Percentiles rank a stretch among this genome's conserved stretches.
Evolutionary conservation across 2,113 vertebrate species (phyloP).

Genomic region (Fukomys damarensis): DNA sequence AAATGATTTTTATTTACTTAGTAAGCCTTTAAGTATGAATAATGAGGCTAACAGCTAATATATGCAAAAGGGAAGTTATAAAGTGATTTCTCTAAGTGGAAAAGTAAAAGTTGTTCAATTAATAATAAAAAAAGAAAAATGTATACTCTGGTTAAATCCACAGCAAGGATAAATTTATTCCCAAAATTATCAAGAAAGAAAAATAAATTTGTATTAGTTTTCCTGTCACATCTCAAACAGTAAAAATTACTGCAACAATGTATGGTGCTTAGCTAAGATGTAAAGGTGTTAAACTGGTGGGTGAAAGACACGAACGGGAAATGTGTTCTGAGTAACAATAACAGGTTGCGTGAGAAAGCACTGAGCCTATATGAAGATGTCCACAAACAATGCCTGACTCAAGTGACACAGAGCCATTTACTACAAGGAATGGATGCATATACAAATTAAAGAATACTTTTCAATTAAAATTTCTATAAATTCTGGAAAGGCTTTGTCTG

Average conservation of each 20-base stretch:
- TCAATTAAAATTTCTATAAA: not conserved
- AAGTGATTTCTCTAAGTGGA: not conserved
- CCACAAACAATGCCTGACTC: fast-evolving
- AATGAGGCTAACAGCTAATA: not conserved
- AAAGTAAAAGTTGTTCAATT: not conserved
- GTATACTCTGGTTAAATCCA: not conserved
- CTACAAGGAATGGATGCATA: not conserved
- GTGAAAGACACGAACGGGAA: not conserved
- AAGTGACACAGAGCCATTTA: not conserved
- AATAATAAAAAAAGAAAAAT: not conserved
- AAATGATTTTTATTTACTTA: not conserved
- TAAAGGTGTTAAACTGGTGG: not conserved
- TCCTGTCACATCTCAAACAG: not conserved
- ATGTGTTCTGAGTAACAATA: too few relatives aligned
- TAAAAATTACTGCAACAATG: not conserved
- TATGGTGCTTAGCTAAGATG: not conserved
- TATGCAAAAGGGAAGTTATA: not conserved
- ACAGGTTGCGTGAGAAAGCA: not conserved
- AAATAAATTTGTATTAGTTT: not conserved
- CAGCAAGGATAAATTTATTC: not conserved
- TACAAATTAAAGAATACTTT: not conserved
- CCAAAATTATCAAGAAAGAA: not conserved
- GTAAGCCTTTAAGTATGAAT: too few relatives aligned
- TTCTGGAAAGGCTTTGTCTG: not conserved
- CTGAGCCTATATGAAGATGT: not conserved